These are phyloP conservation scores for Sebastes trivittatus DNA, from an alignment of 2,797 vertebrate genomes.

Conservation along the genomic window DNA sequence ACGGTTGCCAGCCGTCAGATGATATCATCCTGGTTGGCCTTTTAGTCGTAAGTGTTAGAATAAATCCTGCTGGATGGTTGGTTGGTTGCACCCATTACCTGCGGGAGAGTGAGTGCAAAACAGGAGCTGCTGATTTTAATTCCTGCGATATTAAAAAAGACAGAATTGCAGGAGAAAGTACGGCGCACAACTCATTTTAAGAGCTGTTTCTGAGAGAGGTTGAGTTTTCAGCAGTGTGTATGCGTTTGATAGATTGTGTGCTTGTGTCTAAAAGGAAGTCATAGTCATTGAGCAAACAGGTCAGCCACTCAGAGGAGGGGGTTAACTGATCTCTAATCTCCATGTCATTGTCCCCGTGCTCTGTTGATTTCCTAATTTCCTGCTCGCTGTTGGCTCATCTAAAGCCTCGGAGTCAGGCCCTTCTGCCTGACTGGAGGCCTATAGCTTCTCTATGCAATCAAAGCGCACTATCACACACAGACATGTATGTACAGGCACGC, in stretches of 20 bases:
- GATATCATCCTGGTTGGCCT: constrained; percentile 41
- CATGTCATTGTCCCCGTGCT: constrained; percentile 72
- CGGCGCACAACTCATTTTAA: background rate
- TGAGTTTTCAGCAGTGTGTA: background rate
- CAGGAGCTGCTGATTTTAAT: constrained; percentile 6
- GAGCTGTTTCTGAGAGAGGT: constrained; percentile 10
- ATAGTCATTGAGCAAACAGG: constrained; percentile 52
- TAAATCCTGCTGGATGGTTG: constrained; percentile 8
- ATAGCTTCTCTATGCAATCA: constrained; percentile 62
- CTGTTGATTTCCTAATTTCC: constrained; percentile 77
- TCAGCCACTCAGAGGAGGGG: constrained; percentile 41
- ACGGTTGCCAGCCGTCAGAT: constrained; percentile 46
- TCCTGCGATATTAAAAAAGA: constrained; percentile 6
- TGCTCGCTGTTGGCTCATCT: constrained; percentile 65
- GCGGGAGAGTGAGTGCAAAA: constrained; percentile 1
- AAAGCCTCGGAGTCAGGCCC: constrained; percentile 61
- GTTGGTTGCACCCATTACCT: constrained; percentile 44
- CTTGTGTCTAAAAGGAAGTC: constrained; percentile 61
- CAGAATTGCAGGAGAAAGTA: constrained; percentile 3
- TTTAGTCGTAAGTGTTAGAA: constrained; percentile 40
- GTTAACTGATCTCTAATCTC: constrained; percentile 76
- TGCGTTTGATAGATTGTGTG: constrained; percentile 26
- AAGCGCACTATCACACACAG: constrained; percentile 51
- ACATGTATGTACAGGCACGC: constrained; percentile 73
- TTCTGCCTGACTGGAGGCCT: constrained; percentile 77